These are phyloP conservation scores for Cassiopea andromeda DNA, from an alignment of 30 jellyfish, hydroid and myxozoan genomes.

Conservation along the genomic window DNA sequence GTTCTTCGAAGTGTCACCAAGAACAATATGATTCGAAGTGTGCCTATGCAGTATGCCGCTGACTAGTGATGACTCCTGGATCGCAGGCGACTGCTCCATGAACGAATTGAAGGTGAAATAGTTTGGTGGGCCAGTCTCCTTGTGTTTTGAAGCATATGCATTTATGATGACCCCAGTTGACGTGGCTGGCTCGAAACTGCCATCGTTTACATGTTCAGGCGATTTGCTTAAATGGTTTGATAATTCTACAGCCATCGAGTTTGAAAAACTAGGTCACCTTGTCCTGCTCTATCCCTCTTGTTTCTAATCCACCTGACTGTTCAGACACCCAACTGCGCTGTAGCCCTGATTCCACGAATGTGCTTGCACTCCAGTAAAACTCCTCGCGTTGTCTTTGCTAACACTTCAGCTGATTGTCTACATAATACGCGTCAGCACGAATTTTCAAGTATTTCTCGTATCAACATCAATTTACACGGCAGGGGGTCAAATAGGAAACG, in stretches of 20 bases:
- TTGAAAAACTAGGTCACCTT: slow-evolving; percentile 52
- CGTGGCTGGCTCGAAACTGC: slow-evolving; percentile 48
- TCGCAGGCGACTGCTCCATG: slow-evolving; percentile 81
- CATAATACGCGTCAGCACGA: slow-evolving; percentile 41
- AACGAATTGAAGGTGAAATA: slow-evolving; percentile 57
- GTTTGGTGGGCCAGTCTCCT: slow-evolving; percentile 42
- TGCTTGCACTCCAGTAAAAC: slow-evolving; percentile 25
- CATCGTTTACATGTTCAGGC: slow-evolving; percentile 60
- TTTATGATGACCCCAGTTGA: slow-evolving; percentile 72
- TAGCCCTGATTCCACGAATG: slow-evolving; percentile 54
- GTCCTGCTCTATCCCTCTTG: slow-evolving; percentile 57
- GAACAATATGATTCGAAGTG: slow-evolving; percentile 41
- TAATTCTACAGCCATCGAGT: slow-evolving; percentile 68
- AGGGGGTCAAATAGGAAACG: slow-evolving; percentile 74
- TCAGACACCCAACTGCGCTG: slow-evolving; percentile 62
- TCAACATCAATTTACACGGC: slow-evolving; percentile 75
- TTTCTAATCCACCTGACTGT: slow-evolving; percentile 52
- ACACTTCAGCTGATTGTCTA: slow-evolving; percentile 62
- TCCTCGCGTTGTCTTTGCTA: slow-evolving; percentile 44
- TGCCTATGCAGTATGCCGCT: slow-evolving; percentile 71
- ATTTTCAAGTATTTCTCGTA: slow-evolving; percentile 53
- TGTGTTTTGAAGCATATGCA: slow-evolving; percentile 51
- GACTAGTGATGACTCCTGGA: slow-evolving; percentile 67
- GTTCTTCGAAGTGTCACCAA: slow-evolving; percentile 61
- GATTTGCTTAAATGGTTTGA: slow-evolving; percentile 56